Percentiles rank a stretch among this genome's conserved stretches.
These are phyloP conservation scores for Rhopilema esculentum DNA, from an alignment of 30 jellyfish, hydroid and myxozoan species.

Conservation along the genomic window DNA sequence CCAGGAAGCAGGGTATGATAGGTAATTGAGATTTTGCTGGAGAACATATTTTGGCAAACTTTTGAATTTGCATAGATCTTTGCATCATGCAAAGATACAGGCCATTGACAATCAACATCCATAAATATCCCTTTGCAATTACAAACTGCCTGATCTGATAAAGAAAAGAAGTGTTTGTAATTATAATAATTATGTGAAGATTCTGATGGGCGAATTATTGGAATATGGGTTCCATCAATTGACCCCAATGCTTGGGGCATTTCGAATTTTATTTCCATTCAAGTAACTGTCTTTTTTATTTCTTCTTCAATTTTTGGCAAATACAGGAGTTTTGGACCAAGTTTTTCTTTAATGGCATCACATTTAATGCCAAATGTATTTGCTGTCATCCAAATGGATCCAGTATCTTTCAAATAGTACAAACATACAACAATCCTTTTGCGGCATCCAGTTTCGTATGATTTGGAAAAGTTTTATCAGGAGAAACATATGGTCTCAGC, in stretches of 20 bases:
- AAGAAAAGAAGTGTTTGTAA: constrained; percentile 38
- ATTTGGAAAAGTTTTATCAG: too few relatives aligned
- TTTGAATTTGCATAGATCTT: constrained; percentile 71
- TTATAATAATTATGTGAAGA: constrained; percentile 46
- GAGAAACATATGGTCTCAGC: too few relatives aligned
- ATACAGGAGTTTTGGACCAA: constrained; percentile 53
- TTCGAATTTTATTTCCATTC: constrained; percentile 52
- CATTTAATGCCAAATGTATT: constrained; percentile 61
- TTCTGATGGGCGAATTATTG: constrained; percentile 30
- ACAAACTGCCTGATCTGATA: constrained; percentile 66
- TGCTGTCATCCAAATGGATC: constrained; percentile 52
- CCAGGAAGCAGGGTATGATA: constrained; percentile 49
- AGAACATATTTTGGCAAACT: constrained; percentile 36
- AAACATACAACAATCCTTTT: too few relatives aligned
- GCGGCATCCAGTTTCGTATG: too few relatives aligned
- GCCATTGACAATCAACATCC: constrained; percentile 84
- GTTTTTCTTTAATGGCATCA: constrained; percentile 26
- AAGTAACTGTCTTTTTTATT: constrained; percentile 40
- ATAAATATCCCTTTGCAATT: constrained; percentile 49
- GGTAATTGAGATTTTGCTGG: constrained; percentile 17
- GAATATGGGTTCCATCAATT: constrained; percentile 71
- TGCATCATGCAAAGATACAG: constrained; percentile 76
- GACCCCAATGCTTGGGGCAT: constrained; percentile 77
- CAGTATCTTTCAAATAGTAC: too few relatives aligned
- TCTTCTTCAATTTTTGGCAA: constrained; percentile 37